phyloP scores from a whole-genome alignment of 2,888 invertebrate species.

The Parnassius smintheus region DNA sequence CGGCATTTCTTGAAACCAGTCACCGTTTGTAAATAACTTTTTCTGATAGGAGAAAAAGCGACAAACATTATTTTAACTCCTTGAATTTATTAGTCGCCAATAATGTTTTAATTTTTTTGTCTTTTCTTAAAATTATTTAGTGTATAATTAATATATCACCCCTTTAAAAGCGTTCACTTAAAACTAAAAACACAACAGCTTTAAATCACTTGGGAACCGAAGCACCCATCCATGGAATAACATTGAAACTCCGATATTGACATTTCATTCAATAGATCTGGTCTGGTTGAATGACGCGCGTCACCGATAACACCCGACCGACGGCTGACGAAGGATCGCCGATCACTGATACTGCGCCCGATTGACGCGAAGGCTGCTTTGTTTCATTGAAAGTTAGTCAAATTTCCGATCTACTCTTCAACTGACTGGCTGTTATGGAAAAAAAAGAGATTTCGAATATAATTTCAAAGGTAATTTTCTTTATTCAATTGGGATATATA shows the following conservation, averaged over 20 bases:
- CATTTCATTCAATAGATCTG: slow-evolving; percentile 57
- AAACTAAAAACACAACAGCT: background rate
- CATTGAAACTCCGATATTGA: slow-evolving; percentile 41
- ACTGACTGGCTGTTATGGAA: background rate
- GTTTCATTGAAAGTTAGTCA: slow-evolving; percentile 5
- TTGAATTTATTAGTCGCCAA: no score
- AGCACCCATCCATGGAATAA: slow-evolving; percentile 13
- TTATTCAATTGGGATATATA: no score
- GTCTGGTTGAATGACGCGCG: slow-evolving; percentile 57
- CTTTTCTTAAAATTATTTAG: no score
- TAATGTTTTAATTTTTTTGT: no score
- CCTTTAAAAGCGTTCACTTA: no score
- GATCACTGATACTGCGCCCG: slow-evolving; percentile 17
- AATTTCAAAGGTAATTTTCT: no score
- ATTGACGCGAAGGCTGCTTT: slow-evolving; percentile 26
- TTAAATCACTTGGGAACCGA: background rate
- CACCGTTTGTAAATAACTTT: no score
- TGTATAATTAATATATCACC: no score
- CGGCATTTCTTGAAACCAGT: no score
- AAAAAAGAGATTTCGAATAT: slow-evolving; percentile 33
- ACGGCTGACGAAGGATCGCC: slow-evolving; percentile 67
- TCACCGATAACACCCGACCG: slow-evolving; percentile 61
- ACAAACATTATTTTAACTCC: no score
- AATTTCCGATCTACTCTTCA: background rate
- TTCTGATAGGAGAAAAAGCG: no score